phyloP scores from a whole-genome alignment of 2,797 vertebrate genomes.

The Eidolon dupreanum region DNA sequence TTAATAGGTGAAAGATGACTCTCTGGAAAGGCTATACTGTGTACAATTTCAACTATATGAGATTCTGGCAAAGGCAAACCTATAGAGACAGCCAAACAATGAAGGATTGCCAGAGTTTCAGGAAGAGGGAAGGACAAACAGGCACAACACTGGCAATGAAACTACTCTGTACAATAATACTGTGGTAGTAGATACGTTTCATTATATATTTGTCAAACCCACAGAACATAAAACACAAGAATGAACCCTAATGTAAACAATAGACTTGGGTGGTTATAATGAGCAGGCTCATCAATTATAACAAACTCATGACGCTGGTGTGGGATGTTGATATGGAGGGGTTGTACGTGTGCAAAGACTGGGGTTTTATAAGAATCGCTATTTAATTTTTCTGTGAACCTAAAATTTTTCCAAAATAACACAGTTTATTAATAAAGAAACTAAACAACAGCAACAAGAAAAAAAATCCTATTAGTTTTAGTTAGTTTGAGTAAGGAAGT shows the following conservation, averaged over 20 bases:
- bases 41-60: background rate
- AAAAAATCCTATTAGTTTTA: background rate
- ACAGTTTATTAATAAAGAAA: background rate
- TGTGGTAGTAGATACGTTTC: background rate
- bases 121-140: background rate
- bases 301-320: background rate
- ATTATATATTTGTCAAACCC: background rate
- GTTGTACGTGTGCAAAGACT: fast-evolving
- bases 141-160: background rate
- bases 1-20: background rate
- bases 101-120: background rate
- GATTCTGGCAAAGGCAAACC: background rate
- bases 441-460: background rate
- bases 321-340: too few relatives aligned
- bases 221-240: background rate
- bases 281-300: background rate
- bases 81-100: background rate
- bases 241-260: background rate
- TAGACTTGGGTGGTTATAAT: background rate
- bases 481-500: background rate
- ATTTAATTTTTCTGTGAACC: background rate
- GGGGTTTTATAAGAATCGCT: background rate
- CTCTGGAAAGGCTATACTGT: background rate
- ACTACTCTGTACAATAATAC: background rate
- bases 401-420: background rate